Evolutionary conservation across 2,888 invertebrate species (phyloP), one percentile per base, ranked within the genome.

Genomic region (Xestia rhomboidea): DNA sequence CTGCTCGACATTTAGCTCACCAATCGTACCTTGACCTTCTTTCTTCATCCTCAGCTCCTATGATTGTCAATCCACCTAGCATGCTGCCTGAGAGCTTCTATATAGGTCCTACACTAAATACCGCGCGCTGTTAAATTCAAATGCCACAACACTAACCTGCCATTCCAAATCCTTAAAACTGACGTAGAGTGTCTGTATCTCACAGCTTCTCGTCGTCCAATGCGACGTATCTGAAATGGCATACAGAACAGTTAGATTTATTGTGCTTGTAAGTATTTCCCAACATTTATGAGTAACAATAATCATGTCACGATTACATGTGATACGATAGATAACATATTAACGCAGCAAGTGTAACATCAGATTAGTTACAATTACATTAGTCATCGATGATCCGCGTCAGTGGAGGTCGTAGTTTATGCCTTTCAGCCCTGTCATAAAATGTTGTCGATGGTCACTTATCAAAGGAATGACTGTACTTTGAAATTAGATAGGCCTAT

Each of bases 91-190:
- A 4, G 13, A 0, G 27, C 60, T 60, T 60, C 13, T 30, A n/a
- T n/a, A n/a, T n/a, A 21, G 30, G 10, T 18, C 18, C 21, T 21
- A 60, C 60, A 60, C 30, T 30, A 60, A 21, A 30, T 7, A 27
- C 7, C 15, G 27, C 13, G 57, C 27, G 27, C 7, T 27, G 15
- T 81, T 38, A n/a, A 44, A 24, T 44, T 38, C 18, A 24, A 51
- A 27, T 57, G 5, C 41, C 8, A 21, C 7, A 49, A 51, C 13
- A 88, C 91, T 87, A 86, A 98, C 98, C 97, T 98, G 98, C 98
- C 98, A 99, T 89, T 98, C 97, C 79, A 99, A 96, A 93, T 99
- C 98, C 91, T 98, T 98, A 93, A 99, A 99, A 93, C 98, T 99
- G 80, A 99, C 99, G 93, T 99, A 99, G 10, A 99, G 96, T 18